Conservation (phyloP, 2,113 vertebrate species). For the Xiphophorus maculatus region DNA sequence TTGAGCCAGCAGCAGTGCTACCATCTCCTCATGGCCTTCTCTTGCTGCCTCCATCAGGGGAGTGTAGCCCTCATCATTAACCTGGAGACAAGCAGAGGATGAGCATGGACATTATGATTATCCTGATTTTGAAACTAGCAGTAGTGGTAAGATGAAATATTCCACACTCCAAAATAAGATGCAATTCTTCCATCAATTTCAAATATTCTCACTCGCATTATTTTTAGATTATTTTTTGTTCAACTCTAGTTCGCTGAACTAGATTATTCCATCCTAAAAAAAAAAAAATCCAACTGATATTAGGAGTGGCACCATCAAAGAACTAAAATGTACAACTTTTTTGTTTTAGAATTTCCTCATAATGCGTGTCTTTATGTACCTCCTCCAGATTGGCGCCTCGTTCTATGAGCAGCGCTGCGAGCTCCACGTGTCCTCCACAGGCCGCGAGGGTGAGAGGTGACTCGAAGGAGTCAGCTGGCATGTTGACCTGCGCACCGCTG, state of each 20-base stretch:
- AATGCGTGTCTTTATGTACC: constrained; percentile 40
- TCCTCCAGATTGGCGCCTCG: constrained; percentile 98
- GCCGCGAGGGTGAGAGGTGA: constrained; percentile 96
- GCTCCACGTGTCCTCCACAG: constrained; percentile 95
- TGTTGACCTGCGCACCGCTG: constrained; percentile 98
- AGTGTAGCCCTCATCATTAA: constrained; percentile 98
- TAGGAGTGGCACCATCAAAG: background rate
- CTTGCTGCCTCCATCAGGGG: constrained; percentile 98
- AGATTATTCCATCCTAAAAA: background rate
- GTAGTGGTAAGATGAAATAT: too few species aligned
- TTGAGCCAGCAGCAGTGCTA: constrained; percentile 96
- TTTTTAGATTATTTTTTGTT: background rate
- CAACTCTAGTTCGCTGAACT: background rate
- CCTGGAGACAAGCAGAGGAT: constrained; percentile 65
- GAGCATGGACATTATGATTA: background rate
- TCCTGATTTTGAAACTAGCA: too few species aligned
- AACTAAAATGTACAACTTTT: background rate
- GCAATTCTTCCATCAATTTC: too few species aligned
- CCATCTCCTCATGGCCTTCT: constrained; percentile 99
- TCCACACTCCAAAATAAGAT: too few species aligned
- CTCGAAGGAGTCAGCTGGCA: constrained; percentile 98
- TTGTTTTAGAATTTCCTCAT: too few species aligned
- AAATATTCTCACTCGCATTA: too few species aligned
- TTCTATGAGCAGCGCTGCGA: constrained; percentile 95
- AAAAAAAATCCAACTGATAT: background rate